A percentile compares a stretch with the other conserved stretches of the same genome.
phyloP scores from a whole-genome alignment of 1,140 invertebrate species.

The Ceratina japonica region DNA sequence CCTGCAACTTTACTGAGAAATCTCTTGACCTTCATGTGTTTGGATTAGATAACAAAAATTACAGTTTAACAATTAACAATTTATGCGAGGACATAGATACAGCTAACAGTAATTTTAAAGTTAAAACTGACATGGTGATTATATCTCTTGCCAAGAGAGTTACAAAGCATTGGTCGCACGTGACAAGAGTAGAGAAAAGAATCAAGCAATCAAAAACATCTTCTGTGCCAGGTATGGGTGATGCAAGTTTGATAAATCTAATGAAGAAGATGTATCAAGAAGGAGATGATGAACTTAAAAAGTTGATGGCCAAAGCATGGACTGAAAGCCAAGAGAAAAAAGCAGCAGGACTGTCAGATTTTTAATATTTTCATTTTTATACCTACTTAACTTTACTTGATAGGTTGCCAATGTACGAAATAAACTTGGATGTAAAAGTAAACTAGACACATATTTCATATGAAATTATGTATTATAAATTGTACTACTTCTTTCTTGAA shows the following conservation, averaged over 20 bases:
- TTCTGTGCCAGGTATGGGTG: constrained; percentile 75
- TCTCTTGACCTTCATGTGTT: constrained; percentile 86
- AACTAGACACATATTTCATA: background rate
- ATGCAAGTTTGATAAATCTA: constrained; percentile 89
- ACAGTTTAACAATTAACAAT: constrained; percentile 87
- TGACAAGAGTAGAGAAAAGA: constrained; percentile 90
- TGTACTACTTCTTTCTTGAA: background rate
- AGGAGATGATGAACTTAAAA: constrained; percentile 97
- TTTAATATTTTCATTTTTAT: constrained; percentile 10
- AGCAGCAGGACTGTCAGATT: background rate
- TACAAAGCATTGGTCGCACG: constrained; percentile 85
- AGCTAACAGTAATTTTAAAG: constrained; percentile 86
- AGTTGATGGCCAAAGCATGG: constrained; percentile 95
- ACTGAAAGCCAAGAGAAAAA: constrained; percentile 89
- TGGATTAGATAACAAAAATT: constrained; percentile 88
- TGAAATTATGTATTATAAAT: background rate
- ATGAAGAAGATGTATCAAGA: constrained; percentile 98
- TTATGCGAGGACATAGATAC: constrained; percentile 87
- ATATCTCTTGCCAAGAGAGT: constrained; percentile 84
- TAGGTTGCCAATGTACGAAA: constrained; percentile 9
- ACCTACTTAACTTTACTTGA: background rate
- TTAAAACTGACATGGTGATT: constrained; percentile 89
- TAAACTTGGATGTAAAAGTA: constrained; percentile 3
- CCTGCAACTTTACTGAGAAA: constrained; percentile 84
- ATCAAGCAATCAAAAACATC: constrained; percentile 83